Base-by-base conservation (phyloP, 2,113 vertebrate species). In the Odontesthes bonariensis region DNA sequence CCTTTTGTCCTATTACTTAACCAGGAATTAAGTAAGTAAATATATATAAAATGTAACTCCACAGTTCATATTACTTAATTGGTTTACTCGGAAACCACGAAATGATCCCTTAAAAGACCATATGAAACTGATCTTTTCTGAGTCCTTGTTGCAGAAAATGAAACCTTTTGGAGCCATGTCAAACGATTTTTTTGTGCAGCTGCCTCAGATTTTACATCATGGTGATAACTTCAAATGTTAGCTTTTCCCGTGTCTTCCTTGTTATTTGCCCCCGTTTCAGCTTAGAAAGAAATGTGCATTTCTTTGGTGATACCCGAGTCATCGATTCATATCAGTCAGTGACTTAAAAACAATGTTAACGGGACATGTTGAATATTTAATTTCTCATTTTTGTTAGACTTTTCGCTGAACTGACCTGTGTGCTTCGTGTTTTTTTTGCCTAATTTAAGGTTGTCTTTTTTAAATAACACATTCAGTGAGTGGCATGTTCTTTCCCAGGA, bases 211-310 rank as follows among this genome's bases (percentile, higher is more conserved):
- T 81, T 82, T 0, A 53, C 78, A 81, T 63, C 32, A 32, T 7
- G 22, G 68, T 73, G 66, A 27, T 10, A 75, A 79, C 46, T 80
- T 85, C 44, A 80, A 71, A 81, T 86, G 58, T 80, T 86, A 63
- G 69, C 67, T 82, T 85, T 85, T 79, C 73, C 73, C 55, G 52
- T 57, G 63, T 74, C 19, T 71, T 46, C 14, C 3, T 57, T 47
- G 19, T 22, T 51, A 31, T 59, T 42, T 11, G 3, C 32, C 12
- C 8, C 46, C 20, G 53, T 59, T 57, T 42, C n/a, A 23, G 7
- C 20, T 77, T 49, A 38, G 27, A 66, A 33, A 22, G 46, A 73
- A 53, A 42, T 57, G 4, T 6, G 31, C n/a, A 47, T 17, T 10
- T 64, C 23, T 65, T 35, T 5, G 9, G 10, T 42, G 31, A 73